Evolutionary conservation across 2,797 vertebrate species (phyloP), one percentile per base, ranked within the genome.

Genomic region (Champsocephalus gunnari): DNA sequence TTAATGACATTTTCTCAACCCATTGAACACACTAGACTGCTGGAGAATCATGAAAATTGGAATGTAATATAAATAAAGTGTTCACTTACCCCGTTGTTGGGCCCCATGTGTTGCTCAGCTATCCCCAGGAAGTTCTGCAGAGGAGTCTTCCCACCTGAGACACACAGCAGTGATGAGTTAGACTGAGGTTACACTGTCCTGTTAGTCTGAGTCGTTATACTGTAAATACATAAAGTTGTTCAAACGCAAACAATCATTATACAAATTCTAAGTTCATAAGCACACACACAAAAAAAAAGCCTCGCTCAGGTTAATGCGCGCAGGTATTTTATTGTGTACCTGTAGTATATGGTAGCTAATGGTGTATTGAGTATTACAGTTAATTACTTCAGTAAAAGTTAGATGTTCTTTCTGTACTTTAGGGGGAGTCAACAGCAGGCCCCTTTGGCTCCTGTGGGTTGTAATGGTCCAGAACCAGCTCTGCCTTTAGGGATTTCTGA

Each of bases 101-200:
- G 96, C 28, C 97, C 98, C 88, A 99, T 95, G 2, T 99, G 98
- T 90, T 99, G 98, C 87, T 99, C 98, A 0, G 98, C 98, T 7
- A 99, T 98, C 73, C 98, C 98, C 49, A 99, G 94, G 89, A 99
- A 99, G 81, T 97, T 99, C 87, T 99, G 98, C 66, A 99, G 93
- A 0, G 98, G 98, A 6, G 98, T 99, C 91, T 97, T 99, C 75
- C 97, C 95, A 64, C 97, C 98, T 99, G 91, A 63, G 54, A 77
- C 59, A 81, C 48, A 61, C 51, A 66, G 17, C 44, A 32, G 12
- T 3, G 45, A 62, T 1, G 38, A 67, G 54, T 59, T 50, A 19
- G 11, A 19, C 44, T 17, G 19, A 61, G 47, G 34, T 48, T 38
- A n/a, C 59, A 50, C 34, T 10, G 57, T 47, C 41, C 14, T 17